Evolutionary conservation across 2,113 vertebrate species (phyloP), one percentile per base, ranked within the genome.

Genomic region (Hydrochoerus hydrochaeris): DNA sequence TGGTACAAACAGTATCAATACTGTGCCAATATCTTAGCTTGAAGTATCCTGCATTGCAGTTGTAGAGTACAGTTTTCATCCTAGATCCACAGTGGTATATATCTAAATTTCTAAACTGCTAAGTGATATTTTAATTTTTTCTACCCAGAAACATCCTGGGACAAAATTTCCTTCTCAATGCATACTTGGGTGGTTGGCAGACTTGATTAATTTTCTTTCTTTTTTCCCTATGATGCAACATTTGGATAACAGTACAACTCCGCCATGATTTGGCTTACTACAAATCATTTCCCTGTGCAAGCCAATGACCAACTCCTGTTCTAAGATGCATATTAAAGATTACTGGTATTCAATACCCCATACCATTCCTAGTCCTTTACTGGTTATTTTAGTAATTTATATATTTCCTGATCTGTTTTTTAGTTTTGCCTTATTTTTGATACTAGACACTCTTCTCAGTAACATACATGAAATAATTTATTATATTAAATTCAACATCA

Each of bases 391-490:
- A 58, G 71, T 85, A 85, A 75, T 2, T 62, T n/a, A 69, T 77
- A 11, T 87, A 93, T 32, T 87, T 90, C 30, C 12, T 93, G 16
- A 24, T 87, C 12, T 82, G 6, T 8, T 63, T 92, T 71, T 92
- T 38, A 60, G 81, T 63, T 82, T 95, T 77, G 57, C 8, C 63
- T 92, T 17, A 28, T 87, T 95, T 78, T n/a, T 83, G 30, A 78
- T 28, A 17, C 16, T 14, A 60, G 46, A 73, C 80, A 80, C 8
- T 73, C 19, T 78, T 41, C n/a, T 71, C 38, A 49, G 49, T 38
- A 94, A 60, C 38, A 49, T 85, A 75, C 22, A 35, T 32, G 57
- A 81, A 73, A 85, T 0, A 81, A 75, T 85, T 52, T 90, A 32
- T 94, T 60, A 38, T 65, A 84, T 73, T 22, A 30, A 94, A 71